Evolutionary conservation across 2,113 vertebrate species (phyloP).

Genomic region (Motacilla tschutschensis): DNA sequence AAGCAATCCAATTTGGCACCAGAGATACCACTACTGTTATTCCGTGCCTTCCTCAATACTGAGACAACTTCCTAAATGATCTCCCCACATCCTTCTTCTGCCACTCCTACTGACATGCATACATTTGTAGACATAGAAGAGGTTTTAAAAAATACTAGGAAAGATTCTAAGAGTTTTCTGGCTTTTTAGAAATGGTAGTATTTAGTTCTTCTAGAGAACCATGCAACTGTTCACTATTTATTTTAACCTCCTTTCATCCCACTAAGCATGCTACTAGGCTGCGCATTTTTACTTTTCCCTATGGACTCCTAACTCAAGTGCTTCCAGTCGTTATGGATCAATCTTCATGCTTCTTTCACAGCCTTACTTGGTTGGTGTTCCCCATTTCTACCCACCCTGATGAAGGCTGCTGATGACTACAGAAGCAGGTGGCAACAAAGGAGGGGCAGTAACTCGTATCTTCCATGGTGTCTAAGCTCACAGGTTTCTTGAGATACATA

Average conservation of each 20-base stretch:
- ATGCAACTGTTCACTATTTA: background rate
- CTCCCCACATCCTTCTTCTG: background rate
- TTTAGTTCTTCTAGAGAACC: background rate
- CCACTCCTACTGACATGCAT: background rate
- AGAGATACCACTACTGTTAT: background rate
- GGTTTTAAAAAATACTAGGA: background rate
- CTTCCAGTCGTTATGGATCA: background rate
- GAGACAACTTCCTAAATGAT: accelerated
- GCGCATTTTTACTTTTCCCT: background rate
- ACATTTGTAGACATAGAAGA: background rate
- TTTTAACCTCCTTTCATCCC: background rate
- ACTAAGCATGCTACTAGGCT: background rate
- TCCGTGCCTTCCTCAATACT: background rate
- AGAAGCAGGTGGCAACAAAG: background rate
- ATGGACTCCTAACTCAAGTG: background rate
- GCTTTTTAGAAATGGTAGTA: background rate
- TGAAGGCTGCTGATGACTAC: background rate
- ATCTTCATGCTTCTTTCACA: background rate
- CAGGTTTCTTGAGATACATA: background rate
- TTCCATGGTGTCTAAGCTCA: background rate
- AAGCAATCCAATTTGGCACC: background rate
- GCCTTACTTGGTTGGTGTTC: background rate
- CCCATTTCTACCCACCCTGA: background rate
- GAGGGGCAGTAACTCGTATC: background rate
- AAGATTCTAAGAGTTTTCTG: background rate